Percentiles rank a stretch among this genome's conserved stretches.
These are phyloP conservation scores for Pseudococcus jackbeardsleyi DNA, from an alignment of 2,888 invertebrate genomes.

Conservation along the genomic window DNA sequence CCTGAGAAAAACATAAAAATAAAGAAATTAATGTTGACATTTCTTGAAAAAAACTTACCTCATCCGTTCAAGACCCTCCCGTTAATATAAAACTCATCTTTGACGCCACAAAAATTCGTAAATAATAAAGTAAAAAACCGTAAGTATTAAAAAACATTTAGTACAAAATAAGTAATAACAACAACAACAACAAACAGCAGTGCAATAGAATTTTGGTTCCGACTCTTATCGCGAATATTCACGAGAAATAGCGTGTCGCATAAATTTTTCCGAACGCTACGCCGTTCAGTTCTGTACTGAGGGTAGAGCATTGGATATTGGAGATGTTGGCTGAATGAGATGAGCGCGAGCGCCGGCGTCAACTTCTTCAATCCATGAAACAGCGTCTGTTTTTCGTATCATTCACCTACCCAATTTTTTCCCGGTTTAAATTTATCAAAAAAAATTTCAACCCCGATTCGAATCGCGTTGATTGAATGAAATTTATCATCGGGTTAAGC, in stretches of 20 bases:
- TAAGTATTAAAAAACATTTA: neutral
- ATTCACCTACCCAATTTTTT: neutral
- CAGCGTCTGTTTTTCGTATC: neutral
- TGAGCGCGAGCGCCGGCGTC: slow-evolving; percentile 62
- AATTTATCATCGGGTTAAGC: no score
- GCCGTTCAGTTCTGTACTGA: slow-evolving; percentile 47
- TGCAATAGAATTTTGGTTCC: neutral
- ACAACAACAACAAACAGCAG: neutral
- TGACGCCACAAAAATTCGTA: neutral
- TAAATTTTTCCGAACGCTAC: neutral
- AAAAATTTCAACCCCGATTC: neutral
- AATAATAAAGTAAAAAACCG: neutral
- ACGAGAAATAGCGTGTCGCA: neutral
- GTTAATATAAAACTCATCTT: neutral
- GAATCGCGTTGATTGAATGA: no score
- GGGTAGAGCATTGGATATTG: neutral
- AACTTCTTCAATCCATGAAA: slow-evolving; percentile 14
- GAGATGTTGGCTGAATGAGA: slow-evolving; percentile 10
- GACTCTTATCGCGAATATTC: neutral
- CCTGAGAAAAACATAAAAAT: no score
- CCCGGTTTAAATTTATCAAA: neutral
- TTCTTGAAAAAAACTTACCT: neutral
- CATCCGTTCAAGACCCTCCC: neutral
- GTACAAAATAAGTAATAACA: neutral
- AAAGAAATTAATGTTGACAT: neutral